Base-by-base conservation (phyloP, 2,888 invertebrate genomes). In the Epistrophe eligans region DNA sequence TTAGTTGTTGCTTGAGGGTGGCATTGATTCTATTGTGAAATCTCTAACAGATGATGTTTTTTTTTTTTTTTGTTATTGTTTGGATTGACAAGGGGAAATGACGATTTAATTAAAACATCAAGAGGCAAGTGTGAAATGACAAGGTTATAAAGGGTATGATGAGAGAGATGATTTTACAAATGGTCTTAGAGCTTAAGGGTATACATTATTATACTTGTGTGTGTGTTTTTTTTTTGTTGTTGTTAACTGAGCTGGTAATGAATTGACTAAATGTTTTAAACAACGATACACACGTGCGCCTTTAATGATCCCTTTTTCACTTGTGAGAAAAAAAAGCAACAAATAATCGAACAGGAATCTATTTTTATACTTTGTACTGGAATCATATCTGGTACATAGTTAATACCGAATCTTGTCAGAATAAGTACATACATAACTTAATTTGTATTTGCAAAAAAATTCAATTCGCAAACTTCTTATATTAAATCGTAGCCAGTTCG, bases 41-140 rank as follows among this genome's bases (percentile, higher is more conserved):
- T 84, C 72, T 70, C 40, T 55, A 74, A 40, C 85, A 85, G 85
- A 85, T 85, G 85, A 81, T 70, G 64, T n/a, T 48, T 62, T 57
- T 73, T 73, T 43, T 73, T 43, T 4, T 15, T 43, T 15, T 5
- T 43, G 28, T 50, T 24, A 3, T 17, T 24, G 8, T 50, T 17
- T 28, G 84, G 57, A 62, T 13, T 28, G 84, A 70, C 62, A 77
- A 62, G 81, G 77, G 74, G 70, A 81, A 85, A 50, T 8, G 32
- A 77, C 32, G 32, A 81, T 85, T 85, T 85, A 85, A 81, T 85
- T 85, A 85, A 74, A 85, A 85, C 81, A 82, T 85, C 77, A 82
- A 85, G 82, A 77, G 64, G 64, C 77, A 82, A 85, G 85, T 85
- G 85, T 82, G 77, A 85, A 82, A 58, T 67, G 77, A 48, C 60